Base-by-base conservation (phyloP, 2,797 vertebrate species). In the Rhodeus uyekii region DNA sequence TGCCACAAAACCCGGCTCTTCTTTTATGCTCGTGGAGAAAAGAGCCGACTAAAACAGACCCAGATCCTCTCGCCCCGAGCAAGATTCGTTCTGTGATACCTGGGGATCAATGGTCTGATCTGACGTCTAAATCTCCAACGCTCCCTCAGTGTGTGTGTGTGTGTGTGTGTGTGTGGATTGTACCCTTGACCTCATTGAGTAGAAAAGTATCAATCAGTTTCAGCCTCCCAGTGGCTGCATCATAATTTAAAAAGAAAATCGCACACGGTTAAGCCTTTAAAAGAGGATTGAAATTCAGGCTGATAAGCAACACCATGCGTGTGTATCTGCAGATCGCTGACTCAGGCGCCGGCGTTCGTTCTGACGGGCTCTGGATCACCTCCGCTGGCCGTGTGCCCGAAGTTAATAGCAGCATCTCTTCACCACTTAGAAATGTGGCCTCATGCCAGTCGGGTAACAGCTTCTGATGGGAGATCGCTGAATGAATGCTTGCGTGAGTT, bases 331-430 rank as follows among this genome's bases (percentile, higher is more conserved):
- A 46, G 68, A 72, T 48, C 22, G 4, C 75, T 48, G 60, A 61
- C 27, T 81, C n/a, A 46, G 48, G n/a, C 68, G 42, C 58, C 22
- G 0, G 13, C 29, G 34, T 39, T 55, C 19, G 50, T 72, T 73
- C 55, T 14, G 39, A 68, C 58, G 38, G 38, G 24, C 50, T 53
- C 38, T 42, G 63, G 36, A 42, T 79, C 75, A 60, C 60, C 60
- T 78, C 18, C 32, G 13, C 58, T 85, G 65, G 68, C 80, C 39
- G 22, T 74, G 69, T 22, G 58, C 69, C 68, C 2, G 10, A 34
- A 29, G 19, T 71, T 68, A 69, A 61, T 42, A 69, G 61, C 61
- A 67, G 46, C 46, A 67, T 68, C 69, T 38, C 63, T 79, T 84
- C 61, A 68, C 27, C 61, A 48, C 58, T 65, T 48, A 53, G 9